Percentiles rank a stretch among this genome's conserved stretches.
Evolutionary conservation across 2,113 vertebrate species (phyloP).

Genomic region (Gnathonemus longibarbis): DNA sequence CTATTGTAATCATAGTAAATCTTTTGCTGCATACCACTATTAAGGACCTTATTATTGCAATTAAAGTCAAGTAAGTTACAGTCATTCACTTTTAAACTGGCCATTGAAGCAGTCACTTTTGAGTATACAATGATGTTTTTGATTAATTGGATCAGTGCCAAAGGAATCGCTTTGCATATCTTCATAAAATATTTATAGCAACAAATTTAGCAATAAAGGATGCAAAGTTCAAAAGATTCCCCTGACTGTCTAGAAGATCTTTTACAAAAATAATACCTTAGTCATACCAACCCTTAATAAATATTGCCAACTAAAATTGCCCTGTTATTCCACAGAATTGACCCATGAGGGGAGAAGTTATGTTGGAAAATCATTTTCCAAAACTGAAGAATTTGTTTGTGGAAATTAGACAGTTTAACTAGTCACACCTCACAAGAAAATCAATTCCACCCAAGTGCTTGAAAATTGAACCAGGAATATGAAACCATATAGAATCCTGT

Average conservation of each 20-base stretch:
- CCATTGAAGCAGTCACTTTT: neutral
- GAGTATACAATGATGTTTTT: neutral
- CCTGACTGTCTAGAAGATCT: too few species aligned
- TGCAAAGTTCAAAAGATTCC: too few species aligned
- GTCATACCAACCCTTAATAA: neutral
- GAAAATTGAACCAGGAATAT: neutral
- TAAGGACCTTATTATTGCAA: too few species aligned
- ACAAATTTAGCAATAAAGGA: neutral
- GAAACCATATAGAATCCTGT: neutral
- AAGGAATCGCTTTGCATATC: neutral
- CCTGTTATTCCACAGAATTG: too few species aligned
- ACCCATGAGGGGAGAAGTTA: neutral
- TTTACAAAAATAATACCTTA: too few species aligned
- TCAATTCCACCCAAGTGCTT: neutral
- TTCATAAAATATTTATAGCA: neutral
- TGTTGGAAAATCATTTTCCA: conserved; percentile 18
- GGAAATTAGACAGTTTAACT: conserved; percentile 8
- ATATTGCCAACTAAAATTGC: too few species aligned
- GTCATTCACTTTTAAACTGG: neutral
- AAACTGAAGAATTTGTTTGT: conserved; percentile 16
- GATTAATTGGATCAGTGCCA: neutral
- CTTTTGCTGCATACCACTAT: too few species aligned
- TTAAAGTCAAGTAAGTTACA: neutral
- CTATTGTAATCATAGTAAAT: too few species aligned
- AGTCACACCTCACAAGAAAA: neutral